Conservation (phyloP, 2,797 vertebrate genomes). For the Nyctalus aviator region DNA sequence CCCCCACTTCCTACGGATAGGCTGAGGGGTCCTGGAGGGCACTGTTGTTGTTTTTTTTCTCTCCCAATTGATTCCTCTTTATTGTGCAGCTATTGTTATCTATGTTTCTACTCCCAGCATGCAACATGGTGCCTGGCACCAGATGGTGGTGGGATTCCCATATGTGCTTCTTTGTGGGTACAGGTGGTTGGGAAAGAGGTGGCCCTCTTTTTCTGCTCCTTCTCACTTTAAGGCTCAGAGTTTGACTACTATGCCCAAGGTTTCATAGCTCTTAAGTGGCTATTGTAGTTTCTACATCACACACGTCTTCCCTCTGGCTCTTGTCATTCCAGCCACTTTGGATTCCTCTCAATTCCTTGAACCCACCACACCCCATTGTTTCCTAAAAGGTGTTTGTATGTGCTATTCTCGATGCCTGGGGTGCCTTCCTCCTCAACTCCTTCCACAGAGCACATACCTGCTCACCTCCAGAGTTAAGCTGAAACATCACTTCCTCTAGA, state of each 20-base stretch:
- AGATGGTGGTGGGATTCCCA: too few species aligned
- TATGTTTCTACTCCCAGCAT: background rate
- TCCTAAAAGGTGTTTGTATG: background rate
- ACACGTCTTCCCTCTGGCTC: background rate
- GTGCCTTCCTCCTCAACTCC: background rate
- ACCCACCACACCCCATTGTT: accelerated
- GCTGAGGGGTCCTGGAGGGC: background rate
- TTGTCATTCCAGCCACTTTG: background rate
- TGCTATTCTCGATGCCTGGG: background rate
- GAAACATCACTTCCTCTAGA: background rate
- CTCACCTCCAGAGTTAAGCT: background rate
- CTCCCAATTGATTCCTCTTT: background rate
- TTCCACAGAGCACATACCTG: accelerated
- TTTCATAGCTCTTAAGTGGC: background rate
- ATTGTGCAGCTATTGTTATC: background rate
- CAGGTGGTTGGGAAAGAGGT: background rate
- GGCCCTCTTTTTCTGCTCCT: background rate
- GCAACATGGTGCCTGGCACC: accelerated
- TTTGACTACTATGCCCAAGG: too few species aligned
- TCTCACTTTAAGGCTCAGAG: background rate
- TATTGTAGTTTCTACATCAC: background rate
- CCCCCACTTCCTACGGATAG: accelerated
- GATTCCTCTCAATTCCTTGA: background rate
- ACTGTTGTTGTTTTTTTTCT: background rate
- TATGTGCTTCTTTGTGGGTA: background rate